A percentile compares a stretch with the other conserved stretches of the same genome.
These are phyloP conservation scores for Scolopax bukidnonensis DNA, from an alignment of 2,797 vertebrate genomes.

Conservation along the genomic window DNA sequence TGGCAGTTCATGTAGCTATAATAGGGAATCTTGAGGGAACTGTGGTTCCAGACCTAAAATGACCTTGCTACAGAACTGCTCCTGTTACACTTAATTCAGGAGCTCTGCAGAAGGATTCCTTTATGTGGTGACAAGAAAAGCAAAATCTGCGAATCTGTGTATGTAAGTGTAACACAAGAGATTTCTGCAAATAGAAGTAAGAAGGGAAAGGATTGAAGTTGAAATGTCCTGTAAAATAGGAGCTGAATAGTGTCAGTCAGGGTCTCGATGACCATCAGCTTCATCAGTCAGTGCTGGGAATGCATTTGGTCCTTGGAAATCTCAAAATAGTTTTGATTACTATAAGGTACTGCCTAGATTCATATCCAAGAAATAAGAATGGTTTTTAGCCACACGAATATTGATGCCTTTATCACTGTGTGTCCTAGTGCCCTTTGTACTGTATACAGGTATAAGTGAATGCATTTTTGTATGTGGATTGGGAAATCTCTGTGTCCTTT, in stretches of 20 bases:
- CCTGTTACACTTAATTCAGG: slow-evolving; percentile 27
- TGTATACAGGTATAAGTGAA: not conserved
- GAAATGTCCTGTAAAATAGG: slow-evolving; percentile 7
- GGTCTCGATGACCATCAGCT: not conserved
- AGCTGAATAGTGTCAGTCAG: not conserved
- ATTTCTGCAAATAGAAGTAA: slow-evolving; percentile 35
- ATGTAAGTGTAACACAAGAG: slow-evolving; percentile 6
- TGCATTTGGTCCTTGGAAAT: not conserved
- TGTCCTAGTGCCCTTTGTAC: not conserved
- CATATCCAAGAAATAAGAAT: not conserved
- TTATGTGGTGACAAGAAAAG: slow-evolving; percentile 48
- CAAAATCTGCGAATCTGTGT: slow-evolving; percentile 32
- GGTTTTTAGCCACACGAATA: not conserved
- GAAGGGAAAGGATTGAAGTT: not conserved
- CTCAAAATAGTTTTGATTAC: not conserved
- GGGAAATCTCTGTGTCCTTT: not conserved
- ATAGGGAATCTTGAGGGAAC: slow-evolving; percentile 46
- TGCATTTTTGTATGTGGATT: not conserved
- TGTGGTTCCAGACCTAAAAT: not conserved
- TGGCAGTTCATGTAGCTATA: slow-evolving; percentile 23
- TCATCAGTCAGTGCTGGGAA: not conserved
- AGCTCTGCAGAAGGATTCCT: slow-evolving; percentile 34
- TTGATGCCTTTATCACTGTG: not conserved
- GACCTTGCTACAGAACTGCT: slow-evolving; percentile 25
- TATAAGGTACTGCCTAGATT: not conserved